Evolutionary conservation across 2,113 vertebrate genomes (phyloP), one percentile per base, ranked within the genome.

Genomic region (Dromaius novaehollandiae): DNA sequence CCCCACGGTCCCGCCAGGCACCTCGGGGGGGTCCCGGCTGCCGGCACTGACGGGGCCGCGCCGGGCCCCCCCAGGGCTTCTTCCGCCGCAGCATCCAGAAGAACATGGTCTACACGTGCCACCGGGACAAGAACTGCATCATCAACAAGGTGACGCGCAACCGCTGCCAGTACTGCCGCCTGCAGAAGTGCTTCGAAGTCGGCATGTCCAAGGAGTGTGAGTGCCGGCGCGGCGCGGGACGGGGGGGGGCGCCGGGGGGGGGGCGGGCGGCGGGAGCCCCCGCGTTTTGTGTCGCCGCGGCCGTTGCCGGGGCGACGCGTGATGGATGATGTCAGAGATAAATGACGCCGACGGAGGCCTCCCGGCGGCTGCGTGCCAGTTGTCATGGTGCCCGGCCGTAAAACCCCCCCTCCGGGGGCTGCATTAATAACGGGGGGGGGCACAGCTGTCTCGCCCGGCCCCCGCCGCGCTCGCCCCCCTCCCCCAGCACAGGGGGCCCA

Each of bases 141-240:
- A 99, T 99, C 98, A 99, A 99, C 98, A 99, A 99, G 98, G 99
- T 99, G 98, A 99, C 99, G 44, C 99, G 99, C 90, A 99, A 99
- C 98, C 99, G 99, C 87, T 99, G 99, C 98, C 99, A 99, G 98
- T 99, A 99, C 98, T 99, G 99, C 98, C 99, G 99, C 76, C 99
- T 99, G 97, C 99, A 99, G 99, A 99, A 99, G 98, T 99, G 99
- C 98, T 99, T 99, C 90, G 99, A 99, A 98, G 99, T 99, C 38
- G 99, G 99, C 68, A 99, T 99, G 99, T 99, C 99, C 97, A 99
- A 99, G 98, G 99, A 99, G 97, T 99, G 99, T 99, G 97, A 99
- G 99, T 99, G 97, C 13, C 38, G 38, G 38, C 38, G 38, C 38
- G 38, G 38, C 38, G 38, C n/a, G n/a, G n/a, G 4, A 26, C 2